phyloP scores from a whole-genome alignment of 2,888 invertebrate genomes.

The Dyspetes luteomarginatus region DNA sequence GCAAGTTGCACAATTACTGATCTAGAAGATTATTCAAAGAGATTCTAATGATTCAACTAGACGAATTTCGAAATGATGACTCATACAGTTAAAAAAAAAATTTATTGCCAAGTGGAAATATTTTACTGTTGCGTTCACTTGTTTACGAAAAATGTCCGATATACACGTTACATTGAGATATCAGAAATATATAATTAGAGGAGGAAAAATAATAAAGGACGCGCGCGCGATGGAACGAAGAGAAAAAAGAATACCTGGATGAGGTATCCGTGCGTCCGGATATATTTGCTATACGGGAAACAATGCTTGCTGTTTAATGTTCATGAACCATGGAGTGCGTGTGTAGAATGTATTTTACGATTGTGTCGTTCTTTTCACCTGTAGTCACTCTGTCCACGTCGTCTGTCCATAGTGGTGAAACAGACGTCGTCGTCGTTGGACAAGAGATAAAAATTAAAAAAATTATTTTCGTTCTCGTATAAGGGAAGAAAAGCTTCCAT shows the following conservation, averaged over 20 bases:
- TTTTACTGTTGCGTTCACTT: no score
- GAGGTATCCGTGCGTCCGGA: conserved; percentile 54
- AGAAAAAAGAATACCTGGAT: conserved; percentile 38
- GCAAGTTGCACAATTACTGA: no score
- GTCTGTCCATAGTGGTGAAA: conserved; percentile 49
- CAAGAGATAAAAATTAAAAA: conserved; percentile 18
- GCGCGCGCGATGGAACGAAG: neutral
- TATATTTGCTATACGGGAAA: conserved; percentile 51
- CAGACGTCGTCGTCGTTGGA: conserved; percentile 30
- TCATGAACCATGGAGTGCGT: conserved; percentile 56
- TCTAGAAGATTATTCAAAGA: no score
- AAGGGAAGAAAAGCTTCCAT: conserved; percentile 13
- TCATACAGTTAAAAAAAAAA: no score
- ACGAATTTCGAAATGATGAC: no score
- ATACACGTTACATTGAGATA: no score
- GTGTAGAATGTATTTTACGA: conserved; percentile 35
- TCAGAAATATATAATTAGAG: conserved; percentile 33
- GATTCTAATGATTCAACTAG: no score
- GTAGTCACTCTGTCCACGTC: conserved; percentile 14
- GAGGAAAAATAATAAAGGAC: neutral
- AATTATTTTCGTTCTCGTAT: neutral
- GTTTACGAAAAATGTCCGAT: no score
- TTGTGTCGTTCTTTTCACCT: conserved; percentile 40
- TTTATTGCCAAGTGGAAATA: no score
- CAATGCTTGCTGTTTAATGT: conserved; percentile 57